Evolutionary conservation across 1,140 invertebrate genomes (phyloP).

Genomic region (Limonius californicus): DNA sequence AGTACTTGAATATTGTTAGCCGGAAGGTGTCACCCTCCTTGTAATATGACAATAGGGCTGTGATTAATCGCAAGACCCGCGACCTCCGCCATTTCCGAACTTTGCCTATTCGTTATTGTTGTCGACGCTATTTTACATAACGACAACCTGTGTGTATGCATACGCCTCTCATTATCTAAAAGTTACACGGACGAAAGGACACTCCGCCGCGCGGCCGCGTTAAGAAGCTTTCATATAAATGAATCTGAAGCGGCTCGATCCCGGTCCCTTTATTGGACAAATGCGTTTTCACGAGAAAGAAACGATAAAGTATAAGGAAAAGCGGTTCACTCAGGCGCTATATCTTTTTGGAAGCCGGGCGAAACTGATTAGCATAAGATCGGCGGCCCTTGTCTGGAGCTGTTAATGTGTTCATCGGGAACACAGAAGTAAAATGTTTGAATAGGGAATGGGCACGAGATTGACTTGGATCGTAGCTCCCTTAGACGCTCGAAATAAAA

Average conservation of each 20-base stretch:
- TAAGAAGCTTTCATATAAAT: slow-evolving; percentile 9
- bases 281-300: slow-evolving; percentile 22
- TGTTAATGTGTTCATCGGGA: slow-evolving; percentile 39
- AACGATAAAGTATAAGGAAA: slow-evolving; percentile 28
- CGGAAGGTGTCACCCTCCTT: slow-evolving; percentile 35
- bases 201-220: background rate
- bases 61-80: slow-evolving; percentile 39
- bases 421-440: slow-evolving; percentile 13
- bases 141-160: slow-evolving; percentile 12
- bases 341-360: slow-evolving; percentile 30
- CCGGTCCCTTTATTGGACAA: slow-evolving; percentile 1
- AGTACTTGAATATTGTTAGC: slow-evolving; percentile 27
- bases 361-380: slow-evolving; percentile 37
- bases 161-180: slow-evolving; percentile 17
- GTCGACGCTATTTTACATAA: slow-evolving; percentile 25
- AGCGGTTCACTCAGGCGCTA: slow-evolving; percentile 16
- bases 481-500: slow-evolving; percentile 26
- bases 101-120: slow-evolving; percentile 38
- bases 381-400: slow-evolving; percentile 31
- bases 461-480: slow-evolving; percentile 30
- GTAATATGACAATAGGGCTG: slow-evolving; percentile 39
- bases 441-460: slow-evolving; percentile 28
- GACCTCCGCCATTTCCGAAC: slow-evolving; percentile 38
- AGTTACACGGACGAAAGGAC: background rate
- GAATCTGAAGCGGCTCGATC: slow-evolving; percentile 1